Percentiles rank a stretch among this genome's conserved stretches.
Conservation (phyloP, 2,888 invertebrate genomes). For the Drosophila putrida region DNA sequence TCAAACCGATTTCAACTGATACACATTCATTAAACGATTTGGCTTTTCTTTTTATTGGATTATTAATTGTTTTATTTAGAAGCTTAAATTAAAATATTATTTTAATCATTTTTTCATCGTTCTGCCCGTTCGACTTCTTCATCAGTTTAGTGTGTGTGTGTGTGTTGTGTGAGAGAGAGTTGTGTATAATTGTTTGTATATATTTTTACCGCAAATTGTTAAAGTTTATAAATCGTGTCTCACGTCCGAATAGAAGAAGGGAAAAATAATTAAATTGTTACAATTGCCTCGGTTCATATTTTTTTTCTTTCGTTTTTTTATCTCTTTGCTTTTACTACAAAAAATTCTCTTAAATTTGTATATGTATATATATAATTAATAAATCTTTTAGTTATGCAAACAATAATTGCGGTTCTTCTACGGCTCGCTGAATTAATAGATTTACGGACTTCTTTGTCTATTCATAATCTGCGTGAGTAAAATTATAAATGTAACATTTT, state of each 20-base stretch:
- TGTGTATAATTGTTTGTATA: conserved; percentile 41
- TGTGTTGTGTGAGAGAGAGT: conserved; percentile 46
- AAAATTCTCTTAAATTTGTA: conserved; percentile 57
- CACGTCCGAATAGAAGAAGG: conserved; percentile 46
- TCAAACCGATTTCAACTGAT: conserved; percentile 38
- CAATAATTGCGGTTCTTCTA: conserved; percentile 61
- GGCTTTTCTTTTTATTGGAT: conserved; percentile 68
- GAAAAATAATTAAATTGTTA: conserved; percentile 55
- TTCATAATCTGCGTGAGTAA: conserved; percentile 54
- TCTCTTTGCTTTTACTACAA: conserved; percentile 59
- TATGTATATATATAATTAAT: conserved; percentile 73
- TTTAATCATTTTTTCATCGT: conserved; percentile 71
- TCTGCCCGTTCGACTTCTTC: conserved; percentile 61
- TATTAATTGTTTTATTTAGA: conserved; percentile 82
- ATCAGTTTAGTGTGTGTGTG: conserved; percentile 63
- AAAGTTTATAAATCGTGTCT: conserved; percentile 51
- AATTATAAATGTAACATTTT: conserved; percentile 52
- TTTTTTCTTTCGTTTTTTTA: conserved; percentile 44
- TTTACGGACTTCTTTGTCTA: conserved; percentile 55
- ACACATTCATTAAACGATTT: conserved; percentile 20
- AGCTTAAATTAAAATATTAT: conserved; percentile 83
- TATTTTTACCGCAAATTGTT: conserved; percentile 47
- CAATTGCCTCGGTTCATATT: conserved; percentile 56
- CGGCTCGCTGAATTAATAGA: conserved; percentile 28
- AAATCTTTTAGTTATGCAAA: conserved; percentile 74